Conservation (phyloP, 1,140 invertebrate species). For the Centruroides vittatus region DNA sequence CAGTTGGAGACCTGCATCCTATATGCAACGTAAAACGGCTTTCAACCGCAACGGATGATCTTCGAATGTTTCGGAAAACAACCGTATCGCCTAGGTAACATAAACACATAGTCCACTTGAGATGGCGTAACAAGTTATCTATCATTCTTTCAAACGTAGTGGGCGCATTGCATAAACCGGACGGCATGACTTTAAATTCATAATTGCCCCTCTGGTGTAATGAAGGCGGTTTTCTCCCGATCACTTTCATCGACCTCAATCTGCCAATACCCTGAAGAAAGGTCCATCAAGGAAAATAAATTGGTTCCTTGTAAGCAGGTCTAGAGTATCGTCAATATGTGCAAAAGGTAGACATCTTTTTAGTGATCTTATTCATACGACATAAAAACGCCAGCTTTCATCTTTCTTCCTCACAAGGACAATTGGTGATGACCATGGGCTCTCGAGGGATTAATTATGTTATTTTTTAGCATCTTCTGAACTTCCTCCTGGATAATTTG, state of each 20-base stretch:
- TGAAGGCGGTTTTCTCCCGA: conserved; percentile 32
- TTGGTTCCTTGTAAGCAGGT: background rate
- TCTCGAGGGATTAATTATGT: background rate
- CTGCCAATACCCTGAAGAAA: conserved; percentile 32
- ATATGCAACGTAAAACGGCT: background rate
- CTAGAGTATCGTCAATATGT: background rate
- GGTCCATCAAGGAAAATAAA: background rate
- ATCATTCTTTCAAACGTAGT: conserved; percentile 31
- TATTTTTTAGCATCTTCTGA: background rate
- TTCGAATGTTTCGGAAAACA: conserved; percentile 10
- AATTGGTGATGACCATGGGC: background rate
- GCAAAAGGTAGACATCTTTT: background rate
- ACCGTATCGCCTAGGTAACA: conserved; percentile 25
- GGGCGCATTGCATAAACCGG: conserved; percentile 31
- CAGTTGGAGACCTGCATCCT: background rate
- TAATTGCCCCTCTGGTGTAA: conserved; percentile 26
- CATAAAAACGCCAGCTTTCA: too few species aligned
- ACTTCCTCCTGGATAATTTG: background rate
- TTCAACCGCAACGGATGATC: conserved; percentile 12
- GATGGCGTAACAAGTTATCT: conserved; percentile 22
- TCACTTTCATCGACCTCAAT: conserved; percentile 24
- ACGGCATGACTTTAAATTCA: conserved; percentile 30
- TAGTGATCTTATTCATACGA: background rate
- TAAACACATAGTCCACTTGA: conserved; percentile 17
- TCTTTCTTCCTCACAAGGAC: too few species aligned